Base-by-base conservation (phyloP, 1,140 invertebrate species). In the Wasmannia auropunctata region DNA sequence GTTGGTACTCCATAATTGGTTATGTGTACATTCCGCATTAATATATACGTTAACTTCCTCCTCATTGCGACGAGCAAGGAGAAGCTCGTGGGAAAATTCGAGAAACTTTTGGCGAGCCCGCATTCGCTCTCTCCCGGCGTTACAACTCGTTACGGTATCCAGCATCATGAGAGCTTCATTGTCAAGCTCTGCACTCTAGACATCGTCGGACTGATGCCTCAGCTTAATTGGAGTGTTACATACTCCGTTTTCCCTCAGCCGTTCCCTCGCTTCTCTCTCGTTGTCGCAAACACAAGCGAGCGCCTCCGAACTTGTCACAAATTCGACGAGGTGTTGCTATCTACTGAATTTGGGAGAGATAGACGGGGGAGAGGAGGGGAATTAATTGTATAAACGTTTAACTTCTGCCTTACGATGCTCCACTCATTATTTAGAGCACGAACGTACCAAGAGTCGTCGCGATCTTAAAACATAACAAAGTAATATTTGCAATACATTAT, bases 211-310 rank as follows among this genome's bases (percentile, higher is more conserved):
- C 88, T 92, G 90, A 92, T 92, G 91, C 89, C 87, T 92, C 90
- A 90, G 91, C 90, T 92, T 92, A 92, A 92, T 92, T 92, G 90
- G 91, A 91, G 91, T 92, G 91, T 92, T 92, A 92, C 90, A 89
- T 91, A 90, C 87, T 91, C 88, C 69, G 85, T 90, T 91, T 91
- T 92, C 90, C 60, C 87, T 87, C 49, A 43, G 40, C n/a, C 63
- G 34, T 80, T 28, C 22, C n/a, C 51, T 83, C 83, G 67, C 22
- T 63, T 81, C 69, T 77, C 67, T 56, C 77, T 84, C 67, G 54
- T 58, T 80, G 83, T 85, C 88, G 56, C 51, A 60, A 83, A 25
- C 51, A n/a, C 37, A 60, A 75, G 63, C 51, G 25, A 72, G 54
- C 6, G 62, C 67, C 74, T 81, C 83, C 80, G 80, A 90, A 91